phyloP scores from a whole-genome alignment of 1,140 invertebrate species.

The Matsumurasca onukii region DNA sequence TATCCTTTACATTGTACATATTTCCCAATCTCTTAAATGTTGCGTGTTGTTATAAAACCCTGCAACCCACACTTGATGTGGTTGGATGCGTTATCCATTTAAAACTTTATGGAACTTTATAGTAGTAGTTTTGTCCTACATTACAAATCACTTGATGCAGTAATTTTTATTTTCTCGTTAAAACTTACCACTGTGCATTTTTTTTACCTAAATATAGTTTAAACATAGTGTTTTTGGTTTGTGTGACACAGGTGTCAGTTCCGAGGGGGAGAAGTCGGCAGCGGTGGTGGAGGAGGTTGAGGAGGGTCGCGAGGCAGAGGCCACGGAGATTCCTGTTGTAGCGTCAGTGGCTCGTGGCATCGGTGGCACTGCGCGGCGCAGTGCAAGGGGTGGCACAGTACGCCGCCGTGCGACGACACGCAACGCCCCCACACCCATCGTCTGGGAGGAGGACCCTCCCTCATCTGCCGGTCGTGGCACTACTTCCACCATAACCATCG shows the following conservation, averaged over 20 bases:
- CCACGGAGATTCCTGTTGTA: slow-evolving; percentile 35
- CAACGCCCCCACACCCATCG: slow-evolving; percentile 7
- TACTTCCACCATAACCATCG: background rate
- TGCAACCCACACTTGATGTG: too few species aligned
- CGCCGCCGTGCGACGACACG: background rate
- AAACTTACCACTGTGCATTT: too few species aligned
- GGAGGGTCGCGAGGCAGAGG: slow-evolving; percentile 68
- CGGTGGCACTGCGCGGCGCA: slow-evolving; percentile 6
- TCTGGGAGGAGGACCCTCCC: slow-evolving; percentile 13
- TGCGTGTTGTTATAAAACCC: too few species aligned
- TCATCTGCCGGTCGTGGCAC: background rate
- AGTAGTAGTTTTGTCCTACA: too few species aligned
- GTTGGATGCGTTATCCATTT: too few species aligned
- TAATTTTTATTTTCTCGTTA: too few species aligned
- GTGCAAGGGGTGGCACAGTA: background rate
- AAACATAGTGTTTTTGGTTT: background rate
- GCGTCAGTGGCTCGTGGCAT: background rate
- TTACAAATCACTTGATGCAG: too few species aligned
- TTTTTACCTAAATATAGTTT: too few species aligned
- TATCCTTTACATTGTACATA: too few species aligned
- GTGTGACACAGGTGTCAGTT: slow-evolving; percentile 51
- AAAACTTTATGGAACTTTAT: too few species aligned
- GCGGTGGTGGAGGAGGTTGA: slow-evolving; percentile 53
- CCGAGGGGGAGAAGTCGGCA: slow-evolving; percentile 60
- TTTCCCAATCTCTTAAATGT: too few species aligned